Conservation (phyloP, 64 coral and sea anemone species). For the Porites australiensis region DNA sequence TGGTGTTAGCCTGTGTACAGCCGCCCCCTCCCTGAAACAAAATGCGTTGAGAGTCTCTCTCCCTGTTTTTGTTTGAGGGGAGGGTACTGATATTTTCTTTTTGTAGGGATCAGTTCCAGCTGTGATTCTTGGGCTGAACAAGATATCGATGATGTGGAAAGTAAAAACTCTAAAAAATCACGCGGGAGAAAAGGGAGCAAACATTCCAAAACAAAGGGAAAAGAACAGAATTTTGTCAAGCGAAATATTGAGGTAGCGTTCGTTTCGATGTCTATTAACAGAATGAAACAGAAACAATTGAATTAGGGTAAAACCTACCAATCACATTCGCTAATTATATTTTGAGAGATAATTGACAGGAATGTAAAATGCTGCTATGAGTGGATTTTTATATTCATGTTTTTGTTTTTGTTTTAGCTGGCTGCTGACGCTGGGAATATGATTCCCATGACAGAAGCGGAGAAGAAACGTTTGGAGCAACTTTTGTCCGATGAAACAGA, state of each 20-base stretch:
- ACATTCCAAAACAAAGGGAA: slow-evolving; percentile 51
- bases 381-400: not conserved
- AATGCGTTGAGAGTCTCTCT: no score
- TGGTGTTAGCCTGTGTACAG: no score
- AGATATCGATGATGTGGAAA: slow-evolving; percentile 35
- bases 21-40: no score
- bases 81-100: not conserved
- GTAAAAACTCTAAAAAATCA: not conserved
- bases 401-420: slow-evolving; percentile 44
- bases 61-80: no score
- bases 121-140: slow-evolving; percentile 43
- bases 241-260: slow-evolving; percentile 80
- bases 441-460: slow-evolving; percentile 95
- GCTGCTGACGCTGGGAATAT: slow-evolving; percentile 92
- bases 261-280: not conserved
- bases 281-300: no score
- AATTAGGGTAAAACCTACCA: no score
- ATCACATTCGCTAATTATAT: no score
- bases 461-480: slow-evolving; percentile 88
- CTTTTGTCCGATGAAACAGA: slow-evolving; percentile 81
- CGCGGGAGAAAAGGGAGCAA: slow-evolving; percentile 10
- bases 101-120: not conserved
- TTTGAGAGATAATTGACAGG: no score
- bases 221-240: slow-evolving; percentile 84
- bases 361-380: no score